Evolutionary conservation across 2,797 vertebrate genomes (phyloP).

Genomic region (Cichlasoma orientale): DNA sequence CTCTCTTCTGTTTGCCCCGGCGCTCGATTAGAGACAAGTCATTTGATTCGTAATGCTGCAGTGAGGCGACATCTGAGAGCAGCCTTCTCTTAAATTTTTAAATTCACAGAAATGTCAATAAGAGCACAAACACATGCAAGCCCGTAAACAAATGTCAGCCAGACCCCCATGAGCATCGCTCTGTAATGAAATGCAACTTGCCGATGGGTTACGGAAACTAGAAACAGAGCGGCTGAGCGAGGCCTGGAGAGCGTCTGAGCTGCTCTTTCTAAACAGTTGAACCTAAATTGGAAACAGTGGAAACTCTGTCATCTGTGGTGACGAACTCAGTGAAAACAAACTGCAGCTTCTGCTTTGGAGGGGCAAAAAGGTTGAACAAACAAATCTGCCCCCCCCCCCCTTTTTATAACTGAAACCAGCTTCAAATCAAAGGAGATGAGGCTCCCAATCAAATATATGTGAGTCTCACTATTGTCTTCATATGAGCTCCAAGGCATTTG

Average conservation of each 20-base stretch:
- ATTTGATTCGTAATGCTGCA: background rate
- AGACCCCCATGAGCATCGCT: background rate
- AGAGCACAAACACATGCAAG: background rate
- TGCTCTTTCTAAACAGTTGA: background rate
- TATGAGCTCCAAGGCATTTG: slow-evolving; percentile 22
- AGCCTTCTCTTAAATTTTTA: background rate
- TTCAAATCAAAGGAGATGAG: background rate
- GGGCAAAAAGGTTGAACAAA: background rate
- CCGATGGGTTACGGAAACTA: background rate
- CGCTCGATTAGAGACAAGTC: slow-evolving; percentile 1
- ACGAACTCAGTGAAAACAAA: background rate
- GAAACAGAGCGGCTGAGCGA: background rate
- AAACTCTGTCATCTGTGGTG: background rate
- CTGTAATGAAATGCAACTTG: background rate
- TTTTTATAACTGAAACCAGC: background rate
- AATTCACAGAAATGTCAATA: slow-evolving; percentile 1
- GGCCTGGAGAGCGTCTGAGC: slow-evolving; percentile 15
- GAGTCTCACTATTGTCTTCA: background rate
- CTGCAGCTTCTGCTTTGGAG: background rate
- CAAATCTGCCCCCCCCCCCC: too few relatives aligned
- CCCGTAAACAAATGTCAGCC: background rate
- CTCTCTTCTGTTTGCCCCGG: slow-evolving; percentile 11
- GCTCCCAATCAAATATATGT: background rate
- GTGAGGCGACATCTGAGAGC: slow-evolving; percentile 2
- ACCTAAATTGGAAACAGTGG: slow-evolving; percentile 26